These are phyloP conservation scores for Muscina levida DNA, from an alignment of 2,888 invertebrate genomes.

Conservation along the genomic window DNA sequence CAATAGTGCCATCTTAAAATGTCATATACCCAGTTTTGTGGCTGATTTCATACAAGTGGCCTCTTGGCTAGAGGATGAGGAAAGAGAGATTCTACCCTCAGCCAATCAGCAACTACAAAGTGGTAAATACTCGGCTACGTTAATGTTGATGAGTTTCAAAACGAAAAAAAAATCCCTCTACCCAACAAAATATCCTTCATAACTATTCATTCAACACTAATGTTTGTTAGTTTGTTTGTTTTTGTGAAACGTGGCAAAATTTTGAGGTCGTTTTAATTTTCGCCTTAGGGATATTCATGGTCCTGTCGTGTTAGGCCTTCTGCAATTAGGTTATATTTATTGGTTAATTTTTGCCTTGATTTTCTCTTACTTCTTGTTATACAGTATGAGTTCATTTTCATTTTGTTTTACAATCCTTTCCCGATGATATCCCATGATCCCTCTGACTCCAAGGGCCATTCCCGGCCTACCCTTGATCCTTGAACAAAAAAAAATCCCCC, in stretches of 20 bases:
- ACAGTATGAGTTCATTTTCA: slow-evolving; percentile 47
- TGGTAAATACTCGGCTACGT: slow-evolving; percentile 68
- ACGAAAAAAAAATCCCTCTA: slow-evolving; percentile 14
- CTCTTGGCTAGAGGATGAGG: slow-evolving; percentile 92
- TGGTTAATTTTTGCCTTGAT: slow-evolving; percentile 42
- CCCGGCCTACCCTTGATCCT: slow-evolving; percentile 81
- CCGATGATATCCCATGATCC: slow-evolving; percentile 70
- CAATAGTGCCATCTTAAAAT: slow-evolving; percentile 94
- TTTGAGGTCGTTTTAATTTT: slow-evolving; percentile 47
- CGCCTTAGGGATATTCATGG: slow-evolving; percentile 36
- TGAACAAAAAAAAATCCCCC: slow-evolving; percentile 80
- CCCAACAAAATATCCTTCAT: neutral
- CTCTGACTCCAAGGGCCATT: slow-evolving; percentile 81
- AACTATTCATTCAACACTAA: no score
- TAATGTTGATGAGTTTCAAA: slow-evolving; percentile 14
- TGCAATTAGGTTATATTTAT: slow-evolving; percentile 52
- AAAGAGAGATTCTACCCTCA: slow-evolving; percentile 81
- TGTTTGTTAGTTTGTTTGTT: no score
- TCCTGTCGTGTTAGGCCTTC: slow-evolving; percentile 68
- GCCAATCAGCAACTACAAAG: slow-evolving; percentile 69
- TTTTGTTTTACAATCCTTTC: slow-evolving; percentile 49
- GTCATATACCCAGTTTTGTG: slow-evolving; percentile 95
- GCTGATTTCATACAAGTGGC: slow-evolving; percentile 92
- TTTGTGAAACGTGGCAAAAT: no score
- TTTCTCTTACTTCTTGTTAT: slow-evolving; percentile 53